Percentiles rank a stretch among this genome's conserved stretches.
Conservation (phyloP, 1,140 invertebrate species). For the Drosophila tristis region DNA sequence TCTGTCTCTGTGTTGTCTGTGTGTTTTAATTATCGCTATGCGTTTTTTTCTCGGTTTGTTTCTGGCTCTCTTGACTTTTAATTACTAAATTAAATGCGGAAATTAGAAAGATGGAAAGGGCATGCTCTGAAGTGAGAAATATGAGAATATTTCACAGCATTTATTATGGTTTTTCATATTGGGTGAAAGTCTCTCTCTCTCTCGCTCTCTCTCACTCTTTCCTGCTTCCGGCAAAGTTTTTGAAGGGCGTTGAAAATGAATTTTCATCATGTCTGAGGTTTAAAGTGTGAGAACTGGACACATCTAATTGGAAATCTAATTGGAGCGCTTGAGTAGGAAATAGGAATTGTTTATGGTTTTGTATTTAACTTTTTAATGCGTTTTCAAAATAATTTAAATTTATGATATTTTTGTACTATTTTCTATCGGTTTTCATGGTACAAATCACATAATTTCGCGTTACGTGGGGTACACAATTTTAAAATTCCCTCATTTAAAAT, state of each 20-base stretch:
- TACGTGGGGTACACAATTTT: too few relatives aligned
- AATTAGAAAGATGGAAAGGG: constrained; percentile 15
- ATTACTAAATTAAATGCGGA: constrained; percentile 27
- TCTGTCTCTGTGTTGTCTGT: background rate
- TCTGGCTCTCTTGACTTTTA: constrained; percentile 6
- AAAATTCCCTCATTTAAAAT: too few relatives aligned
- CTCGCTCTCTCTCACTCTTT: too few relatives aligned
- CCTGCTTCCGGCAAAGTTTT: background rate
- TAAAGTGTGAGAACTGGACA: background rate
- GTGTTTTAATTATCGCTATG: constrained; percentile 3
- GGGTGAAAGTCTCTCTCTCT: constrained; percentile 11
- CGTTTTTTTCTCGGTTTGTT: background rate
- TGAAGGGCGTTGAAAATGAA: constrained; percentile 25
- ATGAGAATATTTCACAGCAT: constrained; percentile 10
- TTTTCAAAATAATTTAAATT: too few relatives aligned
- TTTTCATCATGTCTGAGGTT: constrained; percentile 5
- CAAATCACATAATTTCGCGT: too few relatives aligned
- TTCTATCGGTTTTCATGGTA: too few relatives aligned
- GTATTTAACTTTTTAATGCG: too few relatives aligned
- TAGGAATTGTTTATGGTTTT: too few relatives aligned
- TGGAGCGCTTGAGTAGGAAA: background rate
- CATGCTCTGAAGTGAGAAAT: constrained; percentile 5
- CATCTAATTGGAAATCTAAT: too few relatives aligned
- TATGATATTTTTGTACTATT: too few relatives aligned
- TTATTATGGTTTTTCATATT: constrained; percentile 2